A percentile compares a stretch with the other conserved stretches of the same genome.
phyloP scores from a whole-genome alignment of 2,888 invertebrate genomes.

The Cremastobaeus sp. region DNA sequence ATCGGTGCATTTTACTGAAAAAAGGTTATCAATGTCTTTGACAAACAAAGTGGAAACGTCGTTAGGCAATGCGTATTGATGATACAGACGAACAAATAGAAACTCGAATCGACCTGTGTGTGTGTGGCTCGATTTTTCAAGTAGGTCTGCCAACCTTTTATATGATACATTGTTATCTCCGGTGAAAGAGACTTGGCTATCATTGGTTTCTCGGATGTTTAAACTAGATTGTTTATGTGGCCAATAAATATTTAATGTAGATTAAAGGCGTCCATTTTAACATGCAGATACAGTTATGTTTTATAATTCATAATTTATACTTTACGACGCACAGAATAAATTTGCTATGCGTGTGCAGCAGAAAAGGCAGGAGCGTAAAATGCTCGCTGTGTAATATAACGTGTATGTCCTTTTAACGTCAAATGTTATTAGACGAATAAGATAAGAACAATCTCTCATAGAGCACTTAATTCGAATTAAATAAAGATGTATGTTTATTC shows the following conservation, averaged over 20 bases:
- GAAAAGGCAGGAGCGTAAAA: neutral
- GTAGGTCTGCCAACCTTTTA: slow-evolving; percentile 2
- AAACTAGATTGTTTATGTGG: slow-evolving; percentile 9
- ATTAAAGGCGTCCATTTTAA: slow-evolving; percentile 25
- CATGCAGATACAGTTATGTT: slow-evolving; percentile 31
- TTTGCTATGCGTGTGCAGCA: slow-evolving; percentile 14
- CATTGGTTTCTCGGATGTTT: slow-evolving; percentile 5
- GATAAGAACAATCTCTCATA: too few relatives aligned
- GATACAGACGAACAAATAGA: too few relatives aligned
- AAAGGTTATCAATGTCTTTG: too few relatives aligned
- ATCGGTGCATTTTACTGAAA: too few relatives aligned
- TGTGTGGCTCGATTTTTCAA: too few relatives aligned
- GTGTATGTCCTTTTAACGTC: slow-evolving; percentile 6
- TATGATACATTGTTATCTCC: slow-evolving; percentile 13
- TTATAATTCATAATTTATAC: slow-evolving; percentile 39
- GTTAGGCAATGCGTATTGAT: too few relatives aligned
- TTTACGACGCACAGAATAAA: slow-evolving; percentile 21
- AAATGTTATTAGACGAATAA: slow-evolving; percentile 9
- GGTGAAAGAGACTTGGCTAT: slow-evolving; percentile 11
- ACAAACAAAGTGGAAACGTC: too few relatives aligned
- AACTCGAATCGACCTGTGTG: too few relatives aligned
- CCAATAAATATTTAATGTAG: slow-evolving; percentile 33
- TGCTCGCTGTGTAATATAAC: too few relatives aligned
- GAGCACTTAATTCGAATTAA: too few relatives aligned
- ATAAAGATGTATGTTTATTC: too few relatives aligned